Base-by-base conservation (phyloP, 2,113 vertebrate genomes). In the Bos javanicus region DNA sequence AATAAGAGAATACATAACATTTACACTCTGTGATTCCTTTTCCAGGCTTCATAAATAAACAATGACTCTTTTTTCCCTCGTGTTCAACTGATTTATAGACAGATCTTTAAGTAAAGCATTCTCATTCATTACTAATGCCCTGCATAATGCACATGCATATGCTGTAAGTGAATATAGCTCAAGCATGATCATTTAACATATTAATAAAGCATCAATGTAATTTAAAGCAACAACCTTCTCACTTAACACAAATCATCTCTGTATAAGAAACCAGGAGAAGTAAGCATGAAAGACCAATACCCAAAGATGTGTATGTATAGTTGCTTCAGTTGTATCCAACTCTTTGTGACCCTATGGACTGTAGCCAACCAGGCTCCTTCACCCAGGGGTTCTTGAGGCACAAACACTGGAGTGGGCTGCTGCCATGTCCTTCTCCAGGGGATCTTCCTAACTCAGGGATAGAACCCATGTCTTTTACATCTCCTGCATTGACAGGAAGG, bases 31-130 rank as follows among this genome's bases (percentile, higher is more conserved):
- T 95, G 90, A 98, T 97, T 97, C 89, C 89, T 94, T 85, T 96
- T 48, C 84, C 92, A 95, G 95, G 62, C 54, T 74, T 98, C 91
- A 97, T 98, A 96, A 98, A 98, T 98, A 97, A 98, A 80, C 80
- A 95, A 96, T 95, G 91, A 88, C 76, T 88, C 93, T 89, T 90
- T 80, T 93, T 28, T 39, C 52, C 67, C 46, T 64, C 48, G 50
- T 39, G 71, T 92, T 94, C 57, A 50, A 28, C 78, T 92, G 91
- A 97, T 97, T 98, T 97, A 95, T 94, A 91, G 52, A 90, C 93
- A 95, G 80, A 94, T 97, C 89, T 96, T 97, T 97, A 96, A 97
- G 93, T 71, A 91, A 94, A 97, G 84, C 83, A 60, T 60, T 64
- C 71, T 57, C 71, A 67, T 95, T 96, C 93, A 87, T 97, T 93